Percentiles rank a stretch among this genome's conserved stretches.
phyloP scores from a whole-genome alignment of 2,888 invertebrate species.

The Acrobasis consociella region DNA sequence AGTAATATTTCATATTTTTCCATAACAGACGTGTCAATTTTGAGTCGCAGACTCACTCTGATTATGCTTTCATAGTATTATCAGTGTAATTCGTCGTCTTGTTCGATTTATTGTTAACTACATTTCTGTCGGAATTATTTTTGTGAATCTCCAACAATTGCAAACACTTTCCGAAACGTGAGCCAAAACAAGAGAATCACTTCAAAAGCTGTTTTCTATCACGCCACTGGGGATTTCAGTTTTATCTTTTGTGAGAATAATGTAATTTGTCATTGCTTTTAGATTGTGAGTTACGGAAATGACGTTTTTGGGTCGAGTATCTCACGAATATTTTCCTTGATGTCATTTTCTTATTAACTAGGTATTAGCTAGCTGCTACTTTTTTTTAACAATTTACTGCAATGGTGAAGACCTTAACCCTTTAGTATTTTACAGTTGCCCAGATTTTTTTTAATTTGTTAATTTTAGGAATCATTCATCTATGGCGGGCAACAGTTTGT shows the following conservation, averaged over 20 bases:
- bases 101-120: neutral
- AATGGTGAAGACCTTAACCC: too few relatives aligned
- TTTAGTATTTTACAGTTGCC: too few relatives aligned
- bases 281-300: neutral
- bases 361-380: too few relatives aligned
- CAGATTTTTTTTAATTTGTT: too few relatives aligned
- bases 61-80: neutral
- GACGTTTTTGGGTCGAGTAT: neutral
- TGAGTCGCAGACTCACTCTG: too few relatives aligned
- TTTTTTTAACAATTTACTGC: too few relatives aligned
- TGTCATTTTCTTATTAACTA: neutral
- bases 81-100: too few relatives aligned
- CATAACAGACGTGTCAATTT: too few relatives aligned
- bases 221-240: neutral
- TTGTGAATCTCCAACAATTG: constrained; percentile 9
- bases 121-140: constrained; percentile 8
- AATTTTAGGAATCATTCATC: too few relatives aligned
- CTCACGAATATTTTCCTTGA: neutral
- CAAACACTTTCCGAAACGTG: constrained; percentile 27
- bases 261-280: neutral
- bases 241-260: constrained; percentile 1
- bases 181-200: constrained; percentile 4
- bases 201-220: neutral
- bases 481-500: too few relatives aligned
- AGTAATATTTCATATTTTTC: too few relatives aligned